Evolutionary conservation across 2,113 vertebrate species (phyloP).

Genomic region (Eudorcas thomsonii): DNA sequence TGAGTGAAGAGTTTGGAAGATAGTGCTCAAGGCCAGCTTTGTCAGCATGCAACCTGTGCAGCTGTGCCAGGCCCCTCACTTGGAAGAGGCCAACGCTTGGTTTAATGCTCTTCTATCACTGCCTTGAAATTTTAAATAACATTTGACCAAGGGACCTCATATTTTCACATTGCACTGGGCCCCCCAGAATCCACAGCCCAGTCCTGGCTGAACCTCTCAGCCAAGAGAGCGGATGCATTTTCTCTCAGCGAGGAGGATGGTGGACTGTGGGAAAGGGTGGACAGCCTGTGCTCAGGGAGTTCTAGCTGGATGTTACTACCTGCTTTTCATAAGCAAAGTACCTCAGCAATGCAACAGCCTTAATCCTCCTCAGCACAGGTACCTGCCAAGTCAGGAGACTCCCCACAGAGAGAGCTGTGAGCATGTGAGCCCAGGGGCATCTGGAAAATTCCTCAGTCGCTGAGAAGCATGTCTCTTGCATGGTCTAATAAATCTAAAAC

Average conservation of each 20-base stretch:
- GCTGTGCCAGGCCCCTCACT: background rate
- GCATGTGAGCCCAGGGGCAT: background rate
- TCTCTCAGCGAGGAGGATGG: background rate
- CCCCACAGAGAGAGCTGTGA: background rate
- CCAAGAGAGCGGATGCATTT: background rate
- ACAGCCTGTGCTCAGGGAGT: background rate
- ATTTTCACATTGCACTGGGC: background rate
- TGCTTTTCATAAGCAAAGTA: constrained; percentile 1
- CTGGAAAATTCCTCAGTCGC: constrained; percentile 54
- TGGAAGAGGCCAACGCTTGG: background rate
- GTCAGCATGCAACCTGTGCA: background rate
- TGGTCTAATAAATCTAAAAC: constrained; percentile 41
- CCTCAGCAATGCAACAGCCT: background rate
- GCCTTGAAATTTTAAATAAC: background rate
- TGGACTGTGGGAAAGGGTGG: background rate
- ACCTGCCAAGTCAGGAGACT: constrained; percentile 40
- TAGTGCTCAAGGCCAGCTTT: background rate
- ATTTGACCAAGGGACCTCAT: background rate
- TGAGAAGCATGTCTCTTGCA: constrained; percentile 17
- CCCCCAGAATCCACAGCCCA: background rate
- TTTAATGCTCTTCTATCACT: background rate
- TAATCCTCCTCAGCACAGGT: constrained; percentile 2
- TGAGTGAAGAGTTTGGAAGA: background rate
- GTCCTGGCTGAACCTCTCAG: background rate
- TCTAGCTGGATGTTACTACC: background rate